Evolutionary conservation across 1,140 invertebrate species (phyloP), one percentile per base, ranked within the genome.

Genomic region (Camponotus floridanus): DNA sequence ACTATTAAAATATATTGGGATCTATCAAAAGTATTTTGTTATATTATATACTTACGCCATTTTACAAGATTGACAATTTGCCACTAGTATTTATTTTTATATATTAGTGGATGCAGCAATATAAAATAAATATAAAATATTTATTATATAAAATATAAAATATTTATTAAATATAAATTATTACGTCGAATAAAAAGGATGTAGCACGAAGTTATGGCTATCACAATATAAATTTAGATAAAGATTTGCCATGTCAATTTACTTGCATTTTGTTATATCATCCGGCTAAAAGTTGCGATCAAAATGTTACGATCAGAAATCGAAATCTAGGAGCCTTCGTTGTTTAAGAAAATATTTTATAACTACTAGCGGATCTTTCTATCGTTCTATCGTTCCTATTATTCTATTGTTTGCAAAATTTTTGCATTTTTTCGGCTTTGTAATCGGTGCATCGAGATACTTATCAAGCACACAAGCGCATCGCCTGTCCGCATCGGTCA

Each of bases 381-480:
- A 76, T 13, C 1, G n/a, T 21, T 1, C 0, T 26, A 26, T 26
- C 26, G 26, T 26, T 26, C 26, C 26, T 26, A 26, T 26, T 26
- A 26, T 26, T 26, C 26, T 26, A 61, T 42, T 3, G 8, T 36
- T 42, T 42, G 55, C n/a, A 42, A 42, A 61, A 13, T 65, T 65
- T 65, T 45, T 9, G 18, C 18, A 64, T 48, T 3, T 26, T n/a
- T 18, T 71, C 33, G 13, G 26, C 5, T 39, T 55, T 78, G 48
- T 18, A 18, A 11, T 51, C 42, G 51, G 57, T 13, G 42, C 55
- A 51, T 51, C 68, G 71, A 87, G 51, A 87, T 87, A 81, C 55
- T 87, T 86, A 86, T 87, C 59, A 31, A 45, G 59, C 31, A 15
- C 57, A 59, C 57, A 65, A 78, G 55, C 86, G 59, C 57, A 80